Evolutionary conservation across 53 echinoderm and acorn worm genomes (phyloP), one percentile per base, ranked within the genome.

Genomic region (Astropecten irregularis): DNA sequence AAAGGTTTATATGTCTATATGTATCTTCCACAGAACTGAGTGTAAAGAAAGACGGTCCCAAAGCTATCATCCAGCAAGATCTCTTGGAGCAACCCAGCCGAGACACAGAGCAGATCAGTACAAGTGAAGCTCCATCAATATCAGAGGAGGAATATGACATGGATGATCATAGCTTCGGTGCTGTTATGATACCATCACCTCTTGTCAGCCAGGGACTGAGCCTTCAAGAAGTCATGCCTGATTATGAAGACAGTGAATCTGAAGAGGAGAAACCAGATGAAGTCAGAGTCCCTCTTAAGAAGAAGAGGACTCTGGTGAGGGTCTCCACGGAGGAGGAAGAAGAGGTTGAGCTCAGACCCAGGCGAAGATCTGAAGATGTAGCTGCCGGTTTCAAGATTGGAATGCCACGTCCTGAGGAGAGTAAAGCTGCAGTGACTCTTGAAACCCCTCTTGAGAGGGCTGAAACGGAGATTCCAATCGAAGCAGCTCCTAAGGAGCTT

Each of bases 91-190:
- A 79, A 25, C 86, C 86, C 10, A 64, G 64, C 65, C 48, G 76
- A 44, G 86, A 85, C 51, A 64, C 76, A n/a, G 86, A 85, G 51
- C 86, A 91, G 46, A 85, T 83, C 56, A 95, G 95, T 77, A 91
- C 89, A 37, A 95, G 95, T 16, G 96, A 96, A 60, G 96, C 93
- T 18, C 93, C 96, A 44, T 96, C 96, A 3, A 89, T 93, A 65
- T 86, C 91, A 19, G 89, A 88, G 40, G 93, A 96, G 77, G 96
- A 96, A 20, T 88, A 86, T 40, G 74, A 76, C 35, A 54, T 69
- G 46, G 86, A 79, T 2, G 79, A 79, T 19, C 79, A 79, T 11
- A 62, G 49, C 48, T 79, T 79, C 32, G 62, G 60, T 62, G 61
- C 79, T 5, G 60, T 79, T n/a, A 44, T 61, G 16, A 30, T 79